Conservation (phyloP, 2,113 vertebrate species). For the Elachura formosa region DNA sequence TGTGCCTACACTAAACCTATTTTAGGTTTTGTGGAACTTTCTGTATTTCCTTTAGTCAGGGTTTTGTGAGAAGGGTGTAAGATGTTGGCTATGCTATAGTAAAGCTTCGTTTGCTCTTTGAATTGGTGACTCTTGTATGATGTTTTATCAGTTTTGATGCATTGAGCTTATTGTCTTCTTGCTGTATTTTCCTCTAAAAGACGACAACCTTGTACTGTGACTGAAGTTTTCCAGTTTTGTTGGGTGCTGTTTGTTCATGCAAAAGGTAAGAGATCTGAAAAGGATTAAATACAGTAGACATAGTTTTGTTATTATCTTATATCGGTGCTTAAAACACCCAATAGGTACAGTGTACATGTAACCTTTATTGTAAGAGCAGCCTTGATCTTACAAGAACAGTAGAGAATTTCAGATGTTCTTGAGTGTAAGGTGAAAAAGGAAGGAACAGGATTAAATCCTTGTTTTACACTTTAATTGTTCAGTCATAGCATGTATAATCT, state of each 20-base stretch:
- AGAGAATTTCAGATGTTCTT: neutral
- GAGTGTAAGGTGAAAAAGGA: neutral
- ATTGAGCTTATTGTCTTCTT: neutral
- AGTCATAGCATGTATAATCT: neutral
- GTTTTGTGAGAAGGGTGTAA: neutral
- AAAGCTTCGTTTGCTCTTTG: neutral
- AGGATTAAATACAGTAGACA: neutral
- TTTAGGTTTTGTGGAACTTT: neutral
- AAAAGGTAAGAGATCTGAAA: slow-evolving; percentile 81
- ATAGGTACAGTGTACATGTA: neutral
- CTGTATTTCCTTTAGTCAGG: neutral
- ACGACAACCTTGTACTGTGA: slow-evolving; percentile 87
- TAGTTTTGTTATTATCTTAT: neutral
- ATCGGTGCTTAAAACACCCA: neutral
- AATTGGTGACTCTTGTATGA: neutral
- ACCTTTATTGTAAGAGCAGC: neutral
- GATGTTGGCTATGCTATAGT: neutral
- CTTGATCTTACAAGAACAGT: neutral
- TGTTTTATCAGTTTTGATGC: neutral
- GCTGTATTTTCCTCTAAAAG: slow-evolving; percentile 65
- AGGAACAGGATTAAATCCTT: neutral
- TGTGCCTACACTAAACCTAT: neutral
- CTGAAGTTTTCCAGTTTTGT: slow-evolving; percentile 93
- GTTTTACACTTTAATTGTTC: neutral
- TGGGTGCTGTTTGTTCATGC: slow-evolving; percentile 93